A percentile compares a stretch with the other conserved stretches of the same genome.
These are phyloP conservation scores for Muraenolepis orangiensis DNA, from an alignment of 2,797 vertebrate genomes.

Conservation along the genomic window DNA sequence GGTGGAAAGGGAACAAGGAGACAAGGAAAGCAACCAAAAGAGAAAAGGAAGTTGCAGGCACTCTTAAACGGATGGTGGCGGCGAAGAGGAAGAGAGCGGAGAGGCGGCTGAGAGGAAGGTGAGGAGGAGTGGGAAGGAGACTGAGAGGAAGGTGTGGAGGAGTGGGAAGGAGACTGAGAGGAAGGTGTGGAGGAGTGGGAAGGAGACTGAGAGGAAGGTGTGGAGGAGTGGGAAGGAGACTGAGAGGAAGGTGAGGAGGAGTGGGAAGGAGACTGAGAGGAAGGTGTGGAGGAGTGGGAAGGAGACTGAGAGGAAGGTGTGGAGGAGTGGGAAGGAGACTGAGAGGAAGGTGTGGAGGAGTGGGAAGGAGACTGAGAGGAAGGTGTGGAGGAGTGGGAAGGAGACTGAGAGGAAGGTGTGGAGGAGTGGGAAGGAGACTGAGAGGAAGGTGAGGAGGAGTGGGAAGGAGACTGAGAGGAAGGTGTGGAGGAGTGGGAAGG, in stretches of 20 bases:
- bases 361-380: background rate
- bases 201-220: slow-evolving; percentile 24
- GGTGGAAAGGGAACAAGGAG: background rate
- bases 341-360: slow-evolving; percentile 24
- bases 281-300: slow-evolving; percentile 22
- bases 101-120: background rate
- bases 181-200: slow-evolving; percentile 17
- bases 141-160: slow-evolving; percentile 25
- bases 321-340: slow-evolving; percentile 32
- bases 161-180: background rate
- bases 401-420: slow-evolving; percentile 30
- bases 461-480: slow-evolving; percentile 28
- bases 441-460: slow-evolving; percentile 7
- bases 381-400: slow-evolving; percentile 19
- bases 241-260: slow-evolving; percentile 7
- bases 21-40: slow-evolving; percentile 10
- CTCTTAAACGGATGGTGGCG: background rate
- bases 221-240: slow-evolving; percentile 14
- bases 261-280: slow-evolving; percentile 27
- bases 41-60: background rate
- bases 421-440: background rate
- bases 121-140: slow-evolving; percentile 31
- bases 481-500: slow-evolving; percentile 18
- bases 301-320: background rate
- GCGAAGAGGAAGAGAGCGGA: background rate